A percentile compares a stretch with the other conserved stretches of the same genome.
These are phyloP conservation scores for Venturia canescens DNA, from an alignment of 1,140 invertebrate species.

Conservation along the genomic window DNA sequence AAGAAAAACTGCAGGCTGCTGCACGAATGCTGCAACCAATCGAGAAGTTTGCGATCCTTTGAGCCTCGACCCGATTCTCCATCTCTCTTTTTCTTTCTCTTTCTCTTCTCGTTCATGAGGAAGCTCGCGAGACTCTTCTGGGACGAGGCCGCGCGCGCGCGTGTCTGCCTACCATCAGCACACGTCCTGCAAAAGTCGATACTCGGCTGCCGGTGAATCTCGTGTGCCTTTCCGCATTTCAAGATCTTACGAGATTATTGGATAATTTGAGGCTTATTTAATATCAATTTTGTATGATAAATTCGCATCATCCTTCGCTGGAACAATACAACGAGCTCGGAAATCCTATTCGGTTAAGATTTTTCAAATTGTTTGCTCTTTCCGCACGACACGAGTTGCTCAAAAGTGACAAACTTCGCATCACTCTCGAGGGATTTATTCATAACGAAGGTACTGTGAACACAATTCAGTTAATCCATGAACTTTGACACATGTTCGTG, in stretches of 20 bases:
- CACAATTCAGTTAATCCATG: too few relatives aligned
- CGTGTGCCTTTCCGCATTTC: background rate
- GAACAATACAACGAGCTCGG: too few relatives aligned
- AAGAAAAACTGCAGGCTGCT: background rate
- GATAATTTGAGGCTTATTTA: background rate
- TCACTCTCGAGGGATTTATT: too few relatives aligned
- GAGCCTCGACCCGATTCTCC: slow-evolving; percentile 17
- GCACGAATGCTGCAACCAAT: slow-evolving; percentile 12
- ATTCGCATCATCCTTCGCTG: too few relatives aligned
- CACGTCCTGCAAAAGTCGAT: slow-evolving; percentile 28
- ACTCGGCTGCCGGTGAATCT: background rate
- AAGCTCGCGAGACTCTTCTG: background rate
- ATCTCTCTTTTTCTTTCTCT: background rate
- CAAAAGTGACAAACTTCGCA: too few relatives aligned
- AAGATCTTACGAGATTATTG: background rate
- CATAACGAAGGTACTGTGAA: too few relatives aligned
- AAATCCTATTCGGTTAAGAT: too few relatives aligned
- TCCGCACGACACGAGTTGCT: too few relatives aligned
- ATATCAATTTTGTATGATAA: background rate
- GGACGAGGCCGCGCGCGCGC: background rate
- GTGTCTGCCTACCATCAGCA: background rate
- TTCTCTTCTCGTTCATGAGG: background rate
- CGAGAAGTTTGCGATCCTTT: slow-evolving; percentile 18
- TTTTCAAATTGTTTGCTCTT: too few relatives aligned
- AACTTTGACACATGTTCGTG: too few relatives aligned